phyloP scores from a whole-genome alignment of 2,888 invertebrate genomes.

The Imbricaverruca yamaguchii region DNA sequence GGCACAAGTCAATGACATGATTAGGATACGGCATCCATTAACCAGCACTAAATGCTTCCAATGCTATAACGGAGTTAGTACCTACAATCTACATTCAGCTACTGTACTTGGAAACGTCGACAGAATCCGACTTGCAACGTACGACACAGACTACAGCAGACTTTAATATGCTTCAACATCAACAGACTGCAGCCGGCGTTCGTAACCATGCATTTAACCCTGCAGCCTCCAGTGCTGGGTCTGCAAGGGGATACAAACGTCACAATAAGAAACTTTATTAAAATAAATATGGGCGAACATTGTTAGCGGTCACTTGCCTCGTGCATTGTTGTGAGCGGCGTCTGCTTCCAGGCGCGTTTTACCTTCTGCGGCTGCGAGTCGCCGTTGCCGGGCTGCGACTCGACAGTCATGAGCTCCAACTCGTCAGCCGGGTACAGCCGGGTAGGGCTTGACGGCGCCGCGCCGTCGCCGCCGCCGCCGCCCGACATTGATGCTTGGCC shows the following conservation, averaged over 20 bases:
- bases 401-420: not conserved
- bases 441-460: no score
- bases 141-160: not conserved
- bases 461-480: no score
- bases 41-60: no score
- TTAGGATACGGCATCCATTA: no score
- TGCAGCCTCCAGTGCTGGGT: not conserved
- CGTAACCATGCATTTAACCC: not conserved
- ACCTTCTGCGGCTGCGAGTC: slow-evolving; percentile 4
- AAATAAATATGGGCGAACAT: no score
- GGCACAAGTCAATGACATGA: no score
- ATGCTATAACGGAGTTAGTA: no score
- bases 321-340: not conserved
- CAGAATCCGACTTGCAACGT: not conserved
- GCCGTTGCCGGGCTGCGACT: not conserved
- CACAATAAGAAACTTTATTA: not conserved
- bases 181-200: not conserved
- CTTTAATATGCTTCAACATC: not conserved
- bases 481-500: no score
- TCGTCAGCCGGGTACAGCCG: not conserved
- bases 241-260: not conserved
- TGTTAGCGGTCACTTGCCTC: not conserved
- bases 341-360: not conserved
- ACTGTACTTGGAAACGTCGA: no score
- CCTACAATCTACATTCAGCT: no score